phyloP scores from a whole-genome alignment of 2,113 vertebrate species.

The Bos javanicus region DNA sequence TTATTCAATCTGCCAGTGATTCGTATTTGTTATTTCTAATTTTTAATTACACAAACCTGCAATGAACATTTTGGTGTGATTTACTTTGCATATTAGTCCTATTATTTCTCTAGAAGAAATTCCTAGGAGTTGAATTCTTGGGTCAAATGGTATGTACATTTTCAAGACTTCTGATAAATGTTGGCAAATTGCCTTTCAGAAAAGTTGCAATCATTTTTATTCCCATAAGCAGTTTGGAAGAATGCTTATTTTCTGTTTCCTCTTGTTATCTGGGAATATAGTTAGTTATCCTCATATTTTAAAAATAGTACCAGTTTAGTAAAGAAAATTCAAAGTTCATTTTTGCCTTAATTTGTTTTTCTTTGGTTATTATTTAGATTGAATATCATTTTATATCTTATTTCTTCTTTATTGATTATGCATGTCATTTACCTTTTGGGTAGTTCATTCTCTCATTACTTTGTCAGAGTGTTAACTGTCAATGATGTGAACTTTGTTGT shows the following conservation, averaged over 20 bases:
- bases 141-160: neutral
- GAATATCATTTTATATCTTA: neutral
- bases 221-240: neutral
- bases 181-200: neutral
- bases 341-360: neutral
- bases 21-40: neutral
- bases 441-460: neutral
- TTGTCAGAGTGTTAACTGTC: neutral
- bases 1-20: neutral
- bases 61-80: neutral
- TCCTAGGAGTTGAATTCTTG: neutral
- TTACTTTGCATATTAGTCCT: neutral
- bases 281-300: neutral
- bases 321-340: neutral
- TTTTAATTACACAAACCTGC: constrained; percentile 25
- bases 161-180: neutral
- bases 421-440: neutral
- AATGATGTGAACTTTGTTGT: neutral
- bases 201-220: neutral
- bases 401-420: neutral
- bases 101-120: neutral
- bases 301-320: neutral
- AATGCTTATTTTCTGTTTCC: neutral
- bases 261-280: neutral
- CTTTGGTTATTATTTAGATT: neutral